phyloP scores from a whole-genome alignment of 2,888 invertebrate genomes.

The Mimas tiliae region DNA sequence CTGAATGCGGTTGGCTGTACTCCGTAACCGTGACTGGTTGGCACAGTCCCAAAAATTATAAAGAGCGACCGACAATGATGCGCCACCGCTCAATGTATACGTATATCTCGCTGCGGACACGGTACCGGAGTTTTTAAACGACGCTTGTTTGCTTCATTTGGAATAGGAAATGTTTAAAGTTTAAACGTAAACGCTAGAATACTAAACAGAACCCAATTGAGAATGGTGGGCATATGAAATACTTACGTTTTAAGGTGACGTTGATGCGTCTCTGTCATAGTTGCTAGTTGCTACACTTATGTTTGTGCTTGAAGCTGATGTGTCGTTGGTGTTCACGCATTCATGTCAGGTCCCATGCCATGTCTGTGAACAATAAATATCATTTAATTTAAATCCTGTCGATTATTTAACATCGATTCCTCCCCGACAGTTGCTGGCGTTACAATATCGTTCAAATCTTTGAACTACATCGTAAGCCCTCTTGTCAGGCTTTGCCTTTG shows the following conservation, averaged over 20 bases:
- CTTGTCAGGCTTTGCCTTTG: not conserved
- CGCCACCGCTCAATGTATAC: constrained; percentile 31
- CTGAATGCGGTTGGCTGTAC: constrained; percentile 18
- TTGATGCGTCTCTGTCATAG: not conserved
- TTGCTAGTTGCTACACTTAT: not conserved
- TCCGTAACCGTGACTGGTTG: constrained; percentile 16
- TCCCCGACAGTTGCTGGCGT: not conserved
- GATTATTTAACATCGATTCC: not conserved
- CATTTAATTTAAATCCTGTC: not conserved
- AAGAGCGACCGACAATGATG: constrained; percentile 35
- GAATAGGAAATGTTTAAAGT: not conserved
- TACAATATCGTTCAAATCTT: not conserved
- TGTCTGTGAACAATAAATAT: constrained; percentile 24
- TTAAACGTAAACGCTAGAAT: not conserved
- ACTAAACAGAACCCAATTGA: not conserved
- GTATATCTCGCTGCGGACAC: constrained; percentile 23
- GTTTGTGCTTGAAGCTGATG: not conserved
- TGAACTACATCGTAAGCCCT: not conserved
- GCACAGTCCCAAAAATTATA: constrained; percentile 34
- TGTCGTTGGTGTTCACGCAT: not conserved
- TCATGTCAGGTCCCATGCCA: constrained; percentile 1
- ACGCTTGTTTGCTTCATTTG: not conserved
- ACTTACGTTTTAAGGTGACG: constrained; percentile 10
- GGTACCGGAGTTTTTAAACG: not conserved
- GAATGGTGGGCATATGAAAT: not conserved